Percentiles rank a stretch among this genome's conserved stretches.
Conservation (phyloP, 2,888 invertebrate species). For the Agrotis ipsilon region DNA sequence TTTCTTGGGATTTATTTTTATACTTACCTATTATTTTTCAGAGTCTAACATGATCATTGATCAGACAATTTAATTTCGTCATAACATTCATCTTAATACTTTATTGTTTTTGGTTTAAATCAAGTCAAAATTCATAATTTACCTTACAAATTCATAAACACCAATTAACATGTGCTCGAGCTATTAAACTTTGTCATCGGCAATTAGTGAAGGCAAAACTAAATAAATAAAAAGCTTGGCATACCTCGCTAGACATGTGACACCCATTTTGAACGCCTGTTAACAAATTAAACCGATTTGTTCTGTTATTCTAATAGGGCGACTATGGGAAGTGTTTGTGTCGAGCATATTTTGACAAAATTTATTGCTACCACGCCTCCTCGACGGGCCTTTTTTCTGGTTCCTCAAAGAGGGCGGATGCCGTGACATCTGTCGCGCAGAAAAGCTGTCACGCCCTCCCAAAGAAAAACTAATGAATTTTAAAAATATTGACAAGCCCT, state of each 20-base stretch:
- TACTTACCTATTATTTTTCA: background rate
- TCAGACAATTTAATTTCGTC: slow-evolving; percentile 2
- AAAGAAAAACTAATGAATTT: slow-evolving; percentile 75
- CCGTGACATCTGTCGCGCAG: slow-evolving; percentile 87
- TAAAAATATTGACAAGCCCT: slow-evolving; percentile 71
- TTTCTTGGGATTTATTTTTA: background rate
- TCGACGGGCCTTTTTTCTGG: slow-evolving; percentile 80
- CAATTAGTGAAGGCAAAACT: slow-evolving; percentile 88
- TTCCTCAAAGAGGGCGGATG: slow-evolving; percentile 82
- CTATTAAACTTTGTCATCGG: slow-evolving; percentile 89
- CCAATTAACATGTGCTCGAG: slow-evolving; percentile 86
- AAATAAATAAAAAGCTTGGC: slow-evolving; percentile 81
- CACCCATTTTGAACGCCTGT: slow-evolving; percentile 88
- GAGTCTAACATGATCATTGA: slow-evolving; percentile 15
- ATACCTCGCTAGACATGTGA: slow-evolving; percentile 87
- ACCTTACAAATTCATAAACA: slow-evolving; percentile 69
- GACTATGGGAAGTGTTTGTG: slow-evolving; percentile 89
- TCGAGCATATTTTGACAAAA: slow-evolving; percentile 90
- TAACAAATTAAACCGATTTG: slow-evolving; percentile 91
- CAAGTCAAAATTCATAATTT: slow-evolving; percentile 30
- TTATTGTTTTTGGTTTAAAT: no score
- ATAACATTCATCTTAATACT: no score
- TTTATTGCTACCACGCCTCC: slow-evolving; percentile 91
- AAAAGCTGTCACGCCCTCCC: slow-evolving; percentile 83
- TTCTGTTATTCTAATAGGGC: slow-evolving; percentile 90